Base-by-base conservation (phyloP, 2,888 invertebrate genomes). In the Melanchra persicariae region DNA sequence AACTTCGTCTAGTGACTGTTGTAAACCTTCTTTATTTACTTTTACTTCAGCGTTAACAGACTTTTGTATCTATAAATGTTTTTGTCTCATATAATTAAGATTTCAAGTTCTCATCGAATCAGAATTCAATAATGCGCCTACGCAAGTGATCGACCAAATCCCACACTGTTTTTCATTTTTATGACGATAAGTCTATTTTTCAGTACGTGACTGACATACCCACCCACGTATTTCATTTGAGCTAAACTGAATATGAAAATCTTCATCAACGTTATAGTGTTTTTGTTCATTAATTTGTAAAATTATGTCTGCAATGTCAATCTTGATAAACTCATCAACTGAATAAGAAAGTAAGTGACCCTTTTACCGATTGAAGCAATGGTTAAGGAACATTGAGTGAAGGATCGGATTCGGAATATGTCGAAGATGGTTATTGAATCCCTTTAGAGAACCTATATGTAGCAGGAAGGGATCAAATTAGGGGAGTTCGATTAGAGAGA, bases 61-160 rank as follows among this genome's bases (percentile, higher is more conserved):
- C 10, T 61, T 52, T 58, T 54, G 22, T 63, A 40, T 59, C 22
- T 19, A 68, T 60, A 9, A 69, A 77, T 47, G 59, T 63, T 52
- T 49, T 45, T 54, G 43, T n/a, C 22, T 34, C 6, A 55, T 58
- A 17, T 64, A 70, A 76, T 76, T 71, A 68, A 74, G 57, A 59
- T 70, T 64, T 67, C 49, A 64, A 70, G 34, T 70, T 82, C n/a
- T 69, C 19, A 54, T 67, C 26, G 15, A 70, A 69, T 65, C 57
- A 34, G 30, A 66, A 73, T 59, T 71, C 43, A 69, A 70, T 58
- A 69, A 71, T 73, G 81, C 84, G 76, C 89, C 90, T 80, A 88
- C 87, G 81, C 85, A 85, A 83, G 88, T 87, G 83, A 89, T 87
- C 77, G 87, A 85, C 83, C 83, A 65, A 79, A 77, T 65, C 83